Conservation (phyloP, 1,140 invertebrate genomes). For the Trissolcus basalis region DNA sequence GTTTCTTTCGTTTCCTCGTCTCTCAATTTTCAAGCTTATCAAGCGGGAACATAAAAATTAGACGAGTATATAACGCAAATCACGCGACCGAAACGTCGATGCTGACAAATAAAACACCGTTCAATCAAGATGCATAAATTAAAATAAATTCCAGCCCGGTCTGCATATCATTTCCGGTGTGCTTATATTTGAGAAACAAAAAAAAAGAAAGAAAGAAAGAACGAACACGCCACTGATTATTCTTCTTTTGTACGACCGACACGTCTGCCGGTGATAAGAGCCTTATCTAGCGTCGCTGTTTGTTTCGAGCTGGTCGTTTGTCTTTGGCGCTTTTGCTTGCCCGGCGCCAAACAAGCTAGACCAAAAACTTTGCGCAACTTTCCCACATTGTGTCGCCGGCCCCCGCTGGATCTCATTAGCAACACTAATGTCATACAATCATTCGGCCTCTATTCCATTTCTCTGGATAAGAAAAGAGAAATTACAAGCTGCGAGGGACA, state of each 20-base stretch:
- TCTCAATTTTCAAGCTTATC: no score
- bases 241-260: constrained; percentile 11
- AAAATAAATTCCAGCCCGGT: constrained; percentile 11
- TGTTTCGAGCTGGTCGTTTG: constrained; percentile 4
- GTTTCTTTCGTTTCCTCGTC: no score
- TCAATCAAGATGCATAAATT: constrained; percentile 20
- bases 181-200: constrained; percentile 14
- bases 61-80: no score
- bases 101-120: background rate
- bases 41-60: no score
- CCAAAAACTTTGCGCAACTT: background rate
- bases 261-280: constrained; percentile 24
- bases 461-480: constrained; percentile 30
- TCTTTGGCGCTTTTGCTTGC: background rate
- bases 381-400: background rate
- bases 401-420: constrained; percentile 28
- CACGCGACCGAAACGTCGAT: constrained; percentile 1
- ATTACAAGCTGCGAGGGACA: constrained; percentile 36
- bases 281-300: constrained; percentile 1
- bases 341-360: no score
- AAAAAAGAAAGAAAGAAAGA: no score
- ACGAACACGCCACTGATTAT: constrained; percentile 16
- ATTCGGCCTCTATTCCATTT: constrained; percentile 20
- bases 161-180: constrained; percentile 18
- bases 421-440: constrained; percentile 32